These are phyloP conservation scores for Cyprinus carpio DNA, from an alignment of 2,113 vertebrate genomes.

Conservation along the genomic window DNA sequence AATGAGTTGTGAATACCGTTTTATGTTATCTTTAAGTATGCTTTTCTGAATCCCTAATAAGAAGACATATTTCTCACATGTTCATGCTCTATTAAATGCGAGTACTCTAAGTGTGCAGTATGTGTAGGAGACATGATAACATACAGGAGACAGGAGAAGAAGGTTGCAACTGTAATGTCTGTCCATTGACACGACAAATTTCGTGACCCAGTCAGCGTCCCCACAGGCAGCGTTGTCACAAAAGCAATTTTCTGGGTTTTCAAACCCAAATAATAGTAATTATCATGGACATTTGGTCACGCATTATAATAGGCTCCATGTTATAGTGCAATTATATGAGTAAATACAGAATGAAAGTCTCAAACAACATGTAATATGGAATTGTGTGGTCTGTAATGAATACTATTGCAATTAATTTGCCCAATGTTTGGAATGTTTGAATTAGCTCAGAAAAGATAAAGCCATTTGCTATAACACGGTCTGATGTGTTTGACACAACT, in stretches of 20 bases:
- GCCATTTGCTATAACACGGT: background rate
- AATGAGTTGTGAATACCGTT: background rate
- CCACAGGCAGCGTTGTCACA: slow-evolving; percentile 24
- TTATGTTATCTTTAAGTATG: slow-evolving; percentile 12
- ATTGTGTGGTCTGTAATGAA: background rate
- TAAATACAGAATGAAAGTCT: background rate
- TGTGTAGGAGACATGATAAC: background rate
- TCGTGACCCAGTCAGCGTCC: slow-evolving; percentile 30
- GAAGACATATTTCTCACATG: background rate
- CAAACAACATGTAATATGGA: background rate
- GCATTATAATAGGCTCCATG: slow-evolving; percentile 23
- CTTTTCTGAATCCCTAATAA: background rate
- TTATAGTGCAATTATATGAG: background rate
- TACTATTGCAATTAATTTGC: background rate
- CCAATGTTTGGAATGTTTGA: background rate
- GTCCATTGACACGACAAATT: slow-evolving; percentile 15
- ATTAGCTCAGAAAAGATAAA: background rate
- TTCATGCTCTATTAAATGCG: background rate
- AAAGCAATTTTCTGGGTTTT: slow-evolving; percentile 36
- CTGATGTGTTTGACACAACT: background rate
- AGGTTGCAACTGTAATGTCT: slow-evolving; percentile 16
- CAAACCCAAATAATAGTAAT: slow-evolving; percentile 37
- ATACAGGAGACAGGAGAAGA: background rate
- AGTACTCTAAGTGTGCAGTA: background rate
- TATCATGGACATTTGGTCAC: slow-evolving; percentile 8